phyloP scores from a whole-genome alignment of 2,888 invertebrate genomes.

The Epinotia brunnichana region DNA sequence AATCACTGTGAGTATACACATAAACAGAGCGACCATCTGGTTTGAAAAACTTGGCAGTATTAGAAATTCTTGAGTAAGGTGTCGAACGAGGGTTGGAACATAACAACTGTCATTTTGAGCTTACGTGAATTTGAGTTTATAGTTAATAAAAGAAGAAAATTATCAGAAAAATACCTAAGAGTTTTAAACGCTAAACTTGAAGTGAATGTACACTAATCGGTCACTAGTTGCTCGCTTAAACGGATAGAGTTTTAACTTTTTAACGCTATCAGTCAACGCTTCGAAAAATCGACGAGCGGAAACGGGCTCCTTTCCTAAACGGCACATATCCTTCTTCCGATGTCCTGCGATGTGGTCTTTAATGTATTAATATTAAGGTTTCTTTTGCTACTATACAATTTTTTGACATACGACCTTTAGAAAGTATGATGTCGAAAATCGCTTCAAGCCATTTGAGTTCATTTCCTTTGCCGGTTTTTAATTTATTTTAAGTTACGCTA shows the following conservation, averaged over 20 bases:
- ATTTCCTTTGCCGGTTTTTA: slow-evolving; percentile 30
- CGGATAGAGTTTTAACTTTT: slow-evolving; percentile 58
- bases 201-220: slow-evolving; percentile 55
- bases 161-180: slow-evolving; percentile 1
- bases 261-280: slow-evolving; percentile 56
- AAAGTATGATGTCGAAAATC: slow-evolving; percentile 43
- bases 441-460: slow-evolving; percentile 50
- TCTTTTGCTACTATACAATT: neutral
- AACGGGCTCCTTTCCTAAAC: neutral
- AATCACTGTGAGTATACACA: no score
- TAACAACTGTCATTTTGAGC: no score
- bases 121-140: no score
- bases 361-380: neutral
- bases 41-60: no score
- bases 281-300: slow-evolving; percentile 48
- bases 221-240: slow-evolving; percentile 54
- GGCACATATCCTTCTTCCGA: neutral
- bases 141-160: no score
- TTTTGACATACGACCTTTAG: neutral
- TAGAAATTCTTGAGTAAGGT: no score
- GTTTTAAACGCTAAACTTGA: slow-evolving; percentile 24
- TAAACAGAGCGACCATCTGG: no score
- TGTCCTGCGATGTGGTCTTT: neutral
- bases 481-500: slow-evolving; percentile 25
- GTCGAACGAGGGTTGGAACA: no score